A percentile compares a stretch with the other conserved stretches of the same genome.
Conservation (phyloP, 64 coral and sea anemone species). For the Hydrozoanthus tunicans region DNA sequence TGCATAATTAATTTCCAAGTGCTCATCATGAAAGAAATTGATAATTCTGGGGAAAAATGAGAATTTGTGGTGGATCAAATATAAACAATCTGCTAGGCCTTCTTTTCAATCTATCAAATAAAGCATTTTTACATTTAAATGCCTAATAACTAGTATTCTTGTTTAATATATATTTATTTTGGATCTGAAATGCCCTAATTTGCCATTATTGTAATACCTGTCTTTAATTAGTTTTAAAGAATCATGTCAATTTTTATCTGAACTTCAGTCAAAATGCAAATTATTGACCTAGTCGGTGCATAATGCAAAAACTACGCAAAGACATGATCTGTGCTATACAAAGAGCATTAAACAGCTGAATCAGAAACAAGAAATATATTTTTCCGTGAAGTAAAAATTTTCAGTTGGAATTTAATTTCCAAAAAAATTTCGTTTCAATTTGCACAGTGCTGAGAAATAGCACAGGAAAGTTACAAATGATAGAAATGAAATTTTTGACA, state of each 20-base stretch:
- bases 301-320: slow-evolving; percentile 16
- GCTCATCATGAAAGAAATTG: not conserved
- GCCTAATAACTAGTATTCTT: not conserved
- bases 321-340: not conserved
- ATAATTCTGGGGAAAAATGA: not conserved
- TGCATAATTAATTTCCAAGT: not conserved
- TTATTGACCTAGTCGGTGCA: not conserved
- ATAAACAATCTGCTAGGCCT: slow-evolving; percentile 21
- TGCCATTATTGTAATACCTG: not conserved
- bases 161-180: not conserved
- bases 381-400: not conserved
- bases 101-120: not conserved
- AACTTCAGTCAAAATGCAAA: slow-evolving; percentile 6
- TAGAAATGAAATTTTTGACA: slow-evolving; percentile 45
- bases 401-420: not conserved
- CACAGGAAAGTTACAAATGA: not conserved
- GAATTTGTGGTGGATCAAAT: not conserved
- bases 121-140: not conserved
- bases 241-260: not conserved
- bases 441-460: not conserved
- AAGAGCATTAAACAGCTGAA: slow-evolving; percentile 2
- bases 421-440: not conserved
- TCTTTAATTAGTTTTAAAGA: not conserved
- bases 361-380: not conserved
- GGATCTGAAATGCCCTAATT: not conserved